phyloP scores from a whole-genome alignment of 2,113 vertebrate genomes.

The Urocynchramus pylzowi region DNA sequence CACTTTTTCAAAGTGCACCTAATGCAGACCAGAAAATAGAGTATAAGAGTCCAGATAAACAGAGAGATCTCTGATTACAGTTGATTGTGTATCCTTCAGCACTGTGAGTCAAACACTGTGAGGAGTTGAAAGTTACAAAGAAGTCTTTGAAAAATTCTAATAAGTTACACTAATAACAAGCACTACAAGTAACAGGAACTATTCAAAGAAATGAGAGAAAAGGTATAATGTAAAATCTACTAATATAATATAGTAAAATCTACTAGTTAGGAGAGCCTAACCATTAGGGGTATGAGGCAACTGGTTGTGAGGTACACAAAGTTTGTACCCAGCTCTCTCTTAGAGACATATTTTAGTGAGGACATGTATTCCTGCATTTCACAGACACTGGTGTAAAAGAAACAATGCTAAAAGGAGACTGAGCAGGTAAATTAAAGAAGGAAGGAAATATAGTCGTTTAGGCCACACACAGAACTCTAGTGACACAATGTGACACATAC shows the following conservation, averaged over 20 bases:
- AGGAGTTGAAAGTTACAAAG: not conserved
- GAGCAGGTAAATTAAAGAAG: not conserved
- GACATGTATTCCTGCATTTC: not conserved
- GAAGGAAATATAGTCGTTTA: not conserved
- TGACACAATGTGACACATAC: too few species aligned
- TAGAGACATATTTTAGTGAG: not conserved
- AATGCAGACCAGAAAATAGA: not conserved
- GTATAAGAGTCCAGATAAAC: not conserved
- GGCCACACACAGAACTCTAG: not conserved
- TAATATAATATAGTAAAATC: too few species aligned
- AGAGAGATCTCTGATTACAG: not conserved
- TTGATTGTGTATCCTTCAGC: not conserved
- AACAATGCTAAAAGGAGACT: not conserved
- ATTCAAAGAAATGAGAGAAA: not conserved
- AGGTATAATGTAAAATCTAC: fast-evolving
- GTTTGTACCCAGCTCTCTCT: not conserved
- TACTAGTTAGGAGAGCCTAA: not conserved
- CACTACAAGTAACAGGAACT: not conserved
- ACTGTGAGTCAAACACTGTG: not conserved
- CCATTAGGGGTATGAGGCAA: not conserved
- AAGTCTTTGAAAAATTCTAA: not conserved
- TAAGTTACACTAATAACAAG: not conserved
- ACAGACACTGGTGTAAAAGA: not conserved
- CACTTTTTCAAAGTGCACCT: not conserved
- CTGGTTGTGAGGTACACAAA: not conserved